Conservation (phyloP, 2,888 invertebrate species). For the Melangyna quadrimaculata region DNA sequence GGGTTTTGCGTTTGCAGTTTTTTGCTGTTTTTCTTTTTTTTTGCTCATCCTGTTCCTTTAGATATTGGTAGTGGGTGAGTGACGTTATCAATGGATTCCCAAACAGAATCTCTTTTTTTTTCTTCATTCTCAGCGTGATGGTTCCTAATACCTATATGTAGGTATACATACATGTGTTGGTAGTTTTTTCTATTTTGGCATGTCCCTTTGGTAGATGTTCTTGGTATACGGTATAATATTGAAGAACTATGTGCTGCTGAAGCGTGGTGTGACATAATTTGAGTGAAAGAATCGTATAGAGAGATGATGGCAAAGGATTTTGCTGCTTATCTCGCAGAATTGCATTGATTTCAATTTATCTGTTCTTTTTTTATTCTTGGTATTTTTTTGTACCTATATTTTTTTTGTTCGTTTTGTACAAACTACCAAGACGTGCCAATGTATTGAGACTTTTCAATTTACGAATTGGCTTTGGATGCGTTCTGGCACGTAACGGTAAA, state of each 20-base stretch:
- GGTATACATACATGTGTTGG: not conserved
- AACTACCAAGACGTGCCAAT: slow-evolving; percentile 62
- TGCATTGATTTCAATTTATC: slow-evolving; percentile 59
- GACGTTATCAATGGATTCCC: slow-evolving; percentile 65
- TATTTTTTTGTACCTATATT: no score
- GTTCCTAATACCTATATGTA: not conserved
- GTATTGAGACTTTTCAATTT: slow-evolving; percentile 66
- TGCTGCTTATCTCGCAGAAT: slow-evolving; percentile 47
- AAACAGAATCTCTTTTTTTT: slow-evolving; percentile 20
- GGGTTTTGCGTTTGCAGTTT: slow-evolving; percentile 17
- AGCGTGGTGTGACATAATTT: slow-evolving; percentile 66
- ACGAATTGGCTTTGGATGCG: slow-evolving; percentile 56
- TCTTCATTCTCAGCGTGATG: slow-evolving; percentile 8
- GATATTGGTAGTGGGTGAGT: slow-evolving; percentile 51
- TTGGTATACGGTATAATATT: not conserved
- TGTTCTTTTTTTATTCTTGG: not conserved
- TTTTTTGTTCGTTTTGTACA: slow-evolving; percentile 26
- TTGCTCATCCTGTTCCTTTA: not conserved
- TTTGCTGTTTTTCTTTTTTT: not conserved
- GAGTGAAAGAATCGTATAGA: slow-evolving; percentile 34
- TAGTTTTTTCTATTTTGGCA: slow-evolving; percentile 22
- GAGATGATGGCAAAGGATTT: slow-evolving; percentile 22
- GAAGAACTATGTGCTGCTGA: slow-evolving; percentile 49
- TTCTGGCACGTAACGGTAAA: slow-evolving; percentile 33
- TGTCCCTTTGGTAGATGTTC: slow-evolving; percentile 37